Evolutionary conservation across 2,797 vertebrate species (phyloP).

Genomic region (Rhinogobio ventralis): DNA sequence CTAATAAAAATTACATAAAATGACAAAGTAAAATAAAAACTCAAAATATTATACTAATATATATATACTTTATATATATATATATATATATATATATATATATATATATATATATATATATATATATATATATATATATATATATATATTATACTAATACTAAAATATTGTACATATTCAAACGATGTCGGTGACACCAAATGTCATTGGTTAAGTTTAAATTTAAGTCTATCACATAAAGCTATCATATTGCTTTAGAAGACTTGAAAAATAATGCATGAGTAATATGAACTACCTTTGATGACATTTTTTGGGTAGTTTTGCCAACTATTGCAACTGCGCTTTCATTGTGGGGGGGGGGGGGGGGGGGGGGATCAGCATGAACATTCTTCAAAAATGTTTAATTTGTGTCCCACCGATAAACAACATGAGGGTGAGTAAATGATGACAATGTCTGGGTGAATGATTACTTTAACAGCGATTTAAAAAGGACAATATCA

Average conservation of each 20-base stretch:
- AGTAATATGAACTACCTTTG: background rate
- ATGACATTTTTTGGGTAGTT: background rate
- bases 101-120: too few species aligned
- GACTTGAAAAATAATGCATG: background rate
- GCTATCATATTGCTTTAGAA: background rate
- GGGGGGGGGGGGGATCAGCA: too few species aligned
- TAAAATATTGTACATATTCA: background rate
- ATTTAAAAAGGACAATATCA: constrained; percentile 19
- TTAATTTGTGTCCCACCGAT: background rate
- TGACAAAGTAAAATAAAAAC: too few species aligned
- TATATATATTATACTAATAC: background rate
- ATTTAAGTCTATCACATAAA: background rate
- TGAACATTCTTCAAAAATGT: background rate
- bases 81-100: too few species aligned
- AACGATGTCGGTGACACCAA: background rate
- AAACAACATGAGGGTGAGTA: background rate
- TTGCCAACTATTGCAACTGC: background rate
- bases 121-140: too few species aligned
- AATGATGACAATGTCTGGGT: background rate
- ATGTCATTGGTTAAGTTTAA: background rate
- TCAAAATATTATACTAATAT: too few species aligned
- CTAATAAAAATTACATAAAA: background rate
- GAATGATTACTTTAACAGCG: background rate
- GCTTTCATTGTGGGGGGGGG: background rate
- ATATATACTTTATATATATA: too few species aligned